Conservation (phyloP, 2,113 vertebrate species). For the Columba livia region DNA sequence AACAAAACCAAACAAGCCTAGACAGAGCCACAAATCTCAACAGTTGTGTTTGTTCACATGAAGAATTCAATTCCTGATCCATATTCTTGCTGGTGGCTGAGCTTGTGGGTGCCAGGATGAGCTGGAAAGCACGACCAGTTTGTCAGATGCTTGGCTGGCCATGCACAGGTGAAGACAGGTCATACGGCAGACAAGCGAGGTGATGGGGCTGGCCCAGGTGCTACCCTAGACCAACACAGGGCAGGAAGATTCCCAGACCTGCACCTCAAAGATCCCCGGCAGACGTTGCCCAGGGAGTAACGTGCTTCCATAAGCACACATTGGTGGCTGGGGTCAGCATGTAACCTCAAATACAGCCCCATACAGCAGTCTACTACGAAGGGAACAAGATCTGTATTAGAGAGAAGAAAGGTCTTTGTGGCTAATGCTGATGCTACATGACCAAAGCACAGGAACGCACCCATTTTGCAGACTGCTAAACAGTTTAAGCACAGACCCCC, state of each 20-base stretch:
- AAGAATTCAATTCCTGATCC: background rate
- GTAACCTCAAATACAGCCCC: background rate
- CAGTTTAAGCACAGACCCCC: background rate
- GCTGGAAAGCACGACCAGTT: background rate
- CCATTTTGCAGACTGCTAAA: background rate
- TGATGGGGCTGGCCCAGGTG: background rate
- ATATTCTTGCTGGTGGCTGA: fast-evolving
- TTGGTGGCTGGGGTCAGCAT: background rate
- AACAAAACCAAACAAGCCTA: background rate
- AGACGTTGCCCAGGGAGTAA: background rate
- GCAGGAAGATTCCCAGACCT: background rate
- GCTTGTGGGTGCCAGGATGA: background rate
- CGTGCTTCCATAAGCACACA: fast-evolving
- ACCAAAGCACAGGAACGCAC: fast-evolving
- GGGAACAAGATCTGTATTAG: background rate
- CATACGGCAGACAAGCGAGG: fast-evolving
- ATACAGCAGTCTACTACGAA: background rate
- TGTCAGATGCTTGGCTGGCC: background rate
- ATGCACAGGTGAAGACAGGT: fast-evolving
- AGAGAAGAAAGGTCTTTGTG: background rate
- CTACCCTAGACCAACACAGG: fast-evolving
- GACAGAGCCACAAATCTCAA: background rate
- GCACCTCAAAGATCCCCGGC: background rate
- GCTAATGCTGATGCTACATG: background rate
- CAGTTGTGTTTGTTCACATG: background rate